Evolutionary conservation across 2,888 invertebrate genomes (phyloP).

Genomic region (Eupithecia abbreviata): DNA sequence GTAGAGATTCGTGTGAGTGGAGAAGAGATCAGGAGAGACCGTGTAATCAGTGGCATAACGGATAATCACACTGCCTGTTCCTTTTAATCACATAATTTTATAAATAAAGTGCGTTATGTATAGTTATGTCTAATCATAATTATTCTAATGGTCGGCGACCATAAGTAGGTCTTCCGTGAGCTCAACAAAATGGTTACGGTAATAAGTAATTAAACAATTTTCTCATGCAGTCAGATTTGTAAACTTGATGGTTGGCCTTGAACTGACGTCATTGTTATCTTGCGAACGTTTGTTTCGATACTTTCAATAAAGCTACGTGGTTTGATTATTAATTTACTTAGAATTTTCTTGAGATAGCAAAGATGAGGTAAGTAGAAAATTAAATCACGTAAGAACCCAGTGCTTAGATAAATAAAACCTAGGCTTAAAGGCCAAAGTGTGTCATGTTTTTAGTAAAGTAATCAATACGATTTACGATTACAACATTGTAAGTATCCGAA

Average conservation of each 20-base stretch:
- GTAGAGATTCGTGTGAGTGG: too few species aligned
- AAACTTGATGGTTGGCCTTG: conserved; percentile 17
- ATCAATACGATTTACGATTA: too few species aligned
- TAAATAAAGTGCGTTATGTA: not conserved
- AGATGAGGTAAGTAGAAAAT: not conserved
- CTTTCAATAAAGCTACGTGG: not conserved
- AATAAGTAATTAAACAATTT: conserved; percentile 17
- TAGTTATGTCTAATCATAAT: not conserved
- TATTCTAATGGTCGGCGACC: not conserved
- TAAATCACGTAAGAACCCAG: not conserved
- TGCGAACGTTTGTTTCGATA: conserved; percentile 5
- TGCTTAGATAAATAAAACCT: not conserved
- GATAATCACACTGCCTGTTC: too few species aligned
- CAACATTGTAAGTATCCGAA: not conserved
- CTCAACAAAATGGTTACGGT: conserved; percentile 2
- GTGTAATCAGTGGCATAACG: too few species aligned
- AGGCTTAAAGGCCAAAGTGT: not conserved
- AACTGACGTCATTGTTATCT: conserved; percentile 20
- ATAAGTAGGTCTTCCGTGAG: not conserved
- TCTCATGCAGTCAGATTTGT: conserved; percentile 15
- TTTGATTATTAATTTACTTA: not conserved
- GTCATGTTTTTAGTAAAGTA: not conserved
- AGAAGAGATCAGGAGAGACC: too few species aligned
- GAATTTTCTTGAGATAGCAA: not conserved
- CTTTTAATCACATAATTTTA: not conserved